Evolutionary conservation across 2,888 invertebrate species (phyloP), one percentile per base, ranked within the genome.

Genomic region (Ochropleura leucogaster): DNA sequence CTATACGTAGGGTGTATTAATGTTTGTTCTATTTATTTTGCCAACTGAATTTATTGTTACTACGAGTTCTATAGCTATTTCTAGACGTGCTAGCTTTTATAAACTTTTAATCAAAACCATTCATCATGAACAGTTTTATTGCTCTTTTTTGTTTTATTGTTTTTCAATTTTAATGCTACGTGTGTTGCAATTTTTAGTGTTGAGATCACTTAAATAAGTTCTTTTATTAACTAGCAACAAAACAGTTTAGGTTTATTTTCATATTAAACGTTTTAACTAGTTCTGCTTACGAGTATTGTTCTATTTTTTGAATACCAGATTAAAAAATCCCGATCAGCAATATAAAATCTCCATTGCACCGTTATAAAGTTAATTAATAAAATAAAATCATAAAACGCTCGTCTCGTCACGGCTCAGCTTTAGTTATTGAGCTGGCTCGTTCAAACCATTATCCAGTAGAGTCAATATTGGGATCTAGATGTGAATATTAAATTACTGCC

Each of bases 401-500:
- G 42, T 18, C 20, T 82, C 68, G 74, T 63, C 67, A 59, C 49
- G 63, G 64, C 53, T 66, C 55, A 40, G 62, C 63, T 40, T 42
- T 18, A 44, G 76, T 60, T 78, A 74, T 64, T 68, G 65, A 86
- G 80, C 77, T 70, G 47, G 77, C 71, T 74, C 80, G 72, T 75
- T 60, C 59, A 57, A 71, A 68, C 84, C 70, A 74, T 87, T 85
- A 80, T 78, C 81, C 79, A 70, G 64, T 60, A 66, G 77, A 85
- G 83, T 87, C 79, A 82, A 87, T 87, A 84, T 84, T 79, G 74
- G 80, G 80, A 88, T 89, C 87, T 86, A 84, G 88, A 89, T 89
- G 90, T 90, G 91, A 92, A 91, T 92, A 92, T 92, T 89, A 91
- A 91, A 91, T 89, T 89, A 91, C 87, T 82, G 73, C 75, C 83